Conservation (phyloP, 2,797 vertebrate genomes). For the Poliocrania exsul region DNA sequence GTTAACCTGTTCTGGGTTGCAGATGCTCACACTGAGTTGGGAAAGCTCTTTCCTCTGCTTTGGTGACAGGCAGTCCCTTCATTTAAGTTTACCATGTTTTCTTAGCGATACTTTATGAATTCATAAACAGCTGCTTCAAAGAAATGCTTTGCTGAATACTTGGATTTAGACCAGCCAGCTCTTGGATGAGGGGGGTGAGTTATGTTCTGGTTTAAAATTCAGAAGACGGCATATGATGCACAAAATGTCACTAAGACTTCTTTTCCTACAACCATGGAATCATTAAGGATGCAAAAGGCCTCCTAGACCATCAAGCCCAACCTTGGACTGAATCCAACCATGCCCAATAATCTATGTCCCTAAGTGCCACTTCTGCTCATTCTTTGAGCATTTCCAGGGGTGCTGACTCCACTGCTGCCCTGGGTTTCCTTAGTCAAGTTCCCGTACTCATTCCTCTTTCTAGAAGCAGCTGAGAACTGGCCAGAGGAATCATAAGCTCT, state of each 20-base stretch:
- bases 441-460: neutral
- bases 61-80: neutral
- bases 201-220: neutral
- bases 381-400: neutral
- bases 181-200: neutral
- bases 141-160: neutral
- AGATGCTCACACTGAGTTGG: neutral
- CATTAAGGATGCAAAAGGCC: neutral
- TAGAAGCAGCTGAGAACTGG: neutral
- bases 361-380: neutral
- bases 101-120: neutral
- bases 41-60: neutral
- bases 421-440: neutral
- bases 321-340: accelerated
- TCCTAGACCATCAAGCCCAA: neutral
- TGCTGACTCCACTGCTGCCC: neutral
- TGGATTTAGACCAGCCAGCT: neutral
- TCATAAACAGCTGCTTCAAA: neutral
- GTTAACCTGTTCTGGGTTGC: neutral
- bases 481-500: neutral
- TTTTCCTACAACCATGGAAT: neutral
- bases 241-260: neutral
- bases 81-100: neutral
- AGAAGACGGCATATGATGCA: neutral
- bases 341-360: neutral